Evolutionary conservation across 2,113 vertebrate genomes (phyloP), one percentile per base, ranked within the genome.

Genomic region (Benitochromis conjunctus): DNA sequence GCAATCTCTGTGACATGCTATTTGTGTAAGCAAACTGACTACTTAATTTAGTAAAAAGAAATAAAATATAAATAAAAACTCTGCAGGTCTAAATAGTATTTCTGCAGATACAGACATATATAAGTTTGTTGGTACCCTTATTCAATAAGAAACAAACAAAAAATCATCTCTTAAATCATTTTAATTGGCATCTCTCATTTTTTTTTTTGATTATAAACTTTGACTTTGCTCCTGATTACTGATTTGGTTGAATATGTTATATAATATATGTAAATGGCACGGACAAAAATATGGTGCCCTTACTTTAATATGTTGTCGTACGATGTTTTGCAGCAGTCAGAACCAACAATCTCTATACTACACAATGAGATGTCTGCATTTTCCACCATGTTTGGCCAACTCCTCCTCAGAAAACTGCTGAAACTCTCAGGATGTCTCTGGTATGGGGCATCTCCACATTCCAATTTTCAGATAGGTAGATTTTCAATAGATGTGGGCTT

Each of bases 261-360:
- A 43, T 46, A 69, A 0, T 0, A 46, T 43, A 43, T 69, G 64
- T 43, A 69, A 66, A 66, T 66, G 7, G 11, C 0, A 1, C 0
- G 0, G 38, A 4, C 21, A 69, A 69, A 69, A 69, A 24, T 24
- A 16, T 16, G n/a, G n/a, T 69, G n/a, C n/a, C 55, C n/a, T 66
- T 66, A 41, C 7, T 41, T 69, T 69, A 69, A 43, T 69, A 69
- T 43, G 16, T 69, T 8, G n/a, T 69, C 1, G 7, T 43, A 43
- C 7, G 12, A 43, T 4, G 4, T 69, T 69, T 69, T 69, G 38
- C n/a, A 26, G n/a, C 13, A 0, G 13, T 26, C 38, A 43, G 38
- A 14, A 24, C 12, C 24, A 43, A 69, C 64, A 46, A 13, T 12
- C 11, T 46, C 12, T 46, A 12, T 13, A 14, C 43, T 46, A 13